Percentiles rank a stretch among this genome's conserved stretches.
These are phyloP conservation scores for Lophochroa leadbeateri DNA, from an alignment of 2,113 vertebrate genomes.

Conservation along the genomic window DNA sequence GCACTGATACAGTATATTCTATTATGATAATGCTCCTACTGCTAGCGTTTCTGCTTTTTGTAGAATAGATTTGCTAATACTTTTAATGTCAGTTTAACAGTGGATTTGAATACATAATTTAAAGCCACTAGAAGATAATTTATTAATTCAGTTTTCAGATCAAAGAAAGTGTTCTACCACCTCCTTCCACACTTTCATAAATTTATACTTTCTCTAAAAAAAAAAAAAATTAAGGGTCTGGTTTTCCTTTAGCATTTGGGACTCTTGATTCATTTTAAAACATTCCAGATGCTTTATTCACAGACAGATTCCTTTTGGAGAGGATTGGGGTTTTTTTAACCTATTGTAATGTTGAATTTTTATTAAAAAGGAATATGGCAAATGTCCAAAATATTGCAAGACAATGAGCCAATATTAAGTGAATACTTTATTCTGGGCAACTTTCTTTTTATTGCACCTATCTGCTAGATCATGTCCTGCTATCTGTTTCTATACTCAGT, in stretches of 20 bases:
- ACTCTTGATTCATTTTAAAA: conserved; percentile 22
- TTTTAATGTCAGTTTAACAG: not conserved
- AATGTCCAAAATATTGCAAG: not conserved
- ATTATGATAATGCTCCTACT: not conserved
- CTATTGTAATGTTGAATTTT: not conserved
- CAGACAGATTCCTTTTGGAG: not conserved
- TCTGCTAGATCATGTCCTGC: conserved; percentile 9
- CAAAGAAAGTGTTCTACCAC: not conserved
- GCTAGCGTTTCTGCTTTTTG: not conserved
- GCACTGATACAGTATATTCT: not conserved
- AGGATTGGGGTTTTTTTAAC: not conserved
- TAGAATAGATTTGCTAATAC: not conserved
- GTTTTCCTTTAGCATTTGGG: conserved; percentile 1
- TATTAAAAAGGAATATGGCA: conserved; percentile 14
- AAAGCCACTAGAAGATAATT: not conserved
- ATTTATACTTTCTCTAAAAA: not conserved
- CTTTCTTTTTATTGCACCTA: conserved; percentile 34
- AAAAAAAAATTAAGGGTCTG: not conserved
- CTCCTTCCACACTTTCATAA: not conserved
- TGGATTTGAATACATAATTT: not conserved
- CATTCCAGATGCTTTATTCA: conserved; percentile 41
- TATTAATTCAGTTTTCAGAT: not conserved
- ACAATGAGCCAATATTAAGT: not conserved
- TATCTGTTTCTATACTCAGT: conserved; percentile 49
- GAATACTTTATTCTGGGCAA: conserved; percentile 1